phyloP scores from a whole-genome alignment of 2,113 vertebrate genomes.

The Tachycineta bicolor region DNA sequence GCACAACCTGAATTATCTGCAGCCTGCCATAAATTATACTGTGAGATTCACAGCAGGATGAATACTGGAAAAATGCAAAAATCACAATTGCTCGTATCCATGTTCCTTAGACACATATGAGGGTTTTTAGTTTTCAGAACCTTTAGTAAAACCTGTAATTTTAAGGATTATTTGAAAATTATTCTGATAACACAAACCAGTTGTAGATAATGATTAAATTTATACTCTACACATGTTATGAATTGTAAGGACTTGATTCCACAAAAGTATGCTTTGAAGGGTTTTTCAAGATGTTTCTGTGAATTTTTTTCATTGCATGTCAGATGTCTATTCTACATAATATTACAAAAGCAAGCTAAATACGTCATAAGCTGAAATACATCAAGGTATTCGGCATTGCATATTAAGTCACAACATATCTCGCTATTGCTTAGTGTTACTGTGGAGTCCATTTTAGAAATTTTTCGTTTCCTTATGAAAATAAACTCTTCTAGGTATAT shows the following conservation, averaged over 20 bases:
- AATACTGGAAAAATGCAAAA: neutral
- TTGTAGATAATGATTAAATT: slow-evolving; percentile 43
- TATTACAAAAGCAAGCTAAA: neutral
- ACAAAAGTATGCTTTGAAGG: slow-evolving; percentile 2
- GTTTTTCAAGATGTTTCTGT: slow-evolving; percentile 32
- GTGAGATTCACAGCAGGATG: neutral
- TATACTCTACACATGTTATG: neutral
- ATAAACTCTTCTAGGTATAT: neutral
- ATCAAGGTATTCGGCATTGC: neutral
- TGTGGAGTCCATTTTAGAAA: neutral
- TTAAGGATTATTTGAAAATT: slow-evolving; percentile 16
- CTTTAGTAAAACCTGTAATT: slow-evolving; percentile 35
- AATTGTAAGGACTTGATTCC: slow-evolving; percentile 60
- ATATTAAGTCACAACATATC: neutral
- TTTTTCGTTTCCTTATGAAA: neutral
- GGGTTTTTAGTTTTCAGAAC: neutral
- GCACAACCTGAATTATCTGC: neutral
- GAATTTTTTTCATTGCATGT: neutral
- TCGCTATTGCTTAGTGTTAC: neutral
- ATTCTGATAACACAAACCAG: slow-evolving; percentile 40
- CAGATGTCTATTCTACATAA: neutral
- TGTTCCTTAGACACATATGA: neutral
- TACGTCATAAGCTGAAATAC: neutral
- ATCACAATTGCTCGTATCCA: neutral
- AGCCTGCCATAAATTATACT: neutral